phyloP scores from a whole-genome alignment of 2,888 invertebrate genomes.

The Himalopsyche anomala region DNA sequence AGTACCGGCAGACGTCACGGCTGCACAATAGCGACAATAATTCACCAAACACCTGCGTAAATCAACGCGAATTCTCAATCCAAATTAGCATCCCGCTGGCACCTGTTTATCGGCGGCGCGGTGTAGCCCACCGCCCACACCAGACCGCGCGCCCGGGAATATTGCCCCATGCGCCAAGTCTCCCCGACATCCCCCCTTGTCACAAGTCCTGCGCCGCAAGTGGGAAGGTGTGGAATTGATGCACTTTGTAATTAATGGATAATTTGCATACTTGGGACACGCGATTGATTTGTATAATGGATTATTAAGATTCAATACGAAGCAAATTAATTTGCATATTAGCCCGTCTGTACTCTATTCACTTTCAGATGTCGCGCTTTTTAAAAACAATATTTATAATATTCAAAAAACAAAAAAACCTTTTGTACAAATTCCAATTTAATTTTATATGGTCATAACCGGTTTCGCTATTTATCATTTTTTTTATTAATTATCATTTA shows the following conservation, averaged over 20 bases:
- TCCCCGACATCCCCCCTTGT: background rate
- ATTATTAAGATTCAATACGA: slow-evolving; percentile 13
- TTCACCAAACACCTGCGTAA: slow-evolving; percentile 62
- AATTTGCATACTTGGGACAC: slow-evolving; percentile 19
- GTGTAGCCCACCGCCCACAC: slow-evolving; percentile 36
- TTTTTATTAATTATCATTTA: no score
- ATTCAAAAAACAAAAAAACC: no score
- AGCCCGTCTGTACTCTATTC: no score
- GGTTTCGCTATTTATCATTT: no score
- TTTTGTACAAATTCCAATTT: no score
- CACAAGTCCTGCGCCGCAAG: background rate
- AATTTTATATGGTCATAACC: no score
- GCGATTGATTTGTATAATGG: slow-evolving; percentile 26
- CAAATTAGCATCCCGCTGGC: slow-evolving; percentile 63
- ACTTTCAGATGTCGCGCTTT: no score
- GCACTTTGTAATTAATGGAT: slow-evolving; percentile 24
- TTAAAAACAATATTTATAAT: no score
- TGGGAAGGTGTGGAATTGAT: slow-evolving; percentile 15
- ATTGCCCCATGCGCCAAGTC: background rate
- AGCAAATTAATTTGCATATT: background rate
- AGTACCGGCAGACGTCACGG: slow-evolving; percentile 27
- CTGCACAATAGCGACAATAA: slow-evolving; percentile 54
- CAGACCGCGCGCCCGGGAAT: background rate
- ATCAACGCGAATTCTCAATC: slow-evolving; percentile 63
- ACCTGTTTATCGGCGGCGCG: slow-evolving; percentile 57